A percentile compares a stretch with the other conserved stretches of the same genome.
These are phyloP conservation scores for Archaeoteleia sp. DNA, from an alignment of 2,888 invertebrate genomes.

Conservation along the genomic window DNA sequence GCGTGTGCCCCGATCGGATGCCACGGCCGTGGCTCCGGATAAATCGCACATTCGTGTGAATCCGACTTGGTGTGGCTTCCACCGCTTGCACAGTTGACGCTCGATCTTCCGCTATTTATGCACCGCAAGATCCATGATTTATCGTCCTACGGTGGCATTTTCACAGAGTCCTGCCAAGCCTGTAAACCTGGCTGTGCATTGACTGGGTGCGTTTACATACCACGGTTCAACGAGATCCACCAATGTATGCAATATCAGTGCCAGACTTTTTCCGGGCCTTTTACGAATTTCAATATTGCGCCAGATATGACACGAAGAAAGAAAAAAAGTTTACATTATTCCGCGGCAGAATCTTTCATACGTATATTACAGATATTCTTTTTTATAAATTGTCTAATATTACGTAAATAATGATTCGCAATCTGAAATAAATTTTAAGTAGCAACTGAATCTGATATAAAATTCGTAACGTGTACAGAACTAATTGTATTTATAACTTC, in stretches of 20 bases:
- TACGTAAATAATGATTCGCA: too few relatives aligned
- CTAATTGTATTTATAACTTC: too few relatives aligned
- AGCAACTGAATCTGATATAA: too few relatives aligned
- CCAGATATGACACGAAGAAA: constrained; percentile 10
- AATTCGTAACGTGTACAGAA: too few relatives aligned
- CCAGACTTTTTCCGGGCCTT: constrained; percentile 29
- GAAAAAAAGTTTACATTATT: too few relatives aligned
- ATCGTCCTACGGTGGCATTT: constrained; percentile 43
- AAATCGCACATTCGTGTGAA: constrained; percentile 40
- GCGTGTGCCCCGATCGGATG: constrained; percentile 30
- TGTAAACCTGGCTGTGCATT: constrained; percentile 25
- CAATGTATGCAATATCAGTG: constrained; percentile 35
- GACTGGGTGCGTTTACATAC: constrained; percentile 32
- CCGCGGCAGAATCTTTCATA: constrained; percentile 11
- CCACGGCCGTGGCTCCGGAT: constrained; percentile 23
- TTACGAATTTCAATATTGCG: constrained; percentile 31
- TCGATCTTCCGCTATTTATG: constrained; percentile 58
- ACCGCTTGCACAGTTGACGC: constrained; percentile 41
- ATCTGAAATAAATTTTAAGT: too few relatives aligned
- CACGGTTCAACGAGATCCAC: constrained; percentile 17
- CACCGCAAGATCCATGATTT: constrained; percentile 56
- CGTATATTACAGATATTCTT: constrained; percentile 5
- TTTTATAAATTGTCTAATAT: constrained; percentile 7
- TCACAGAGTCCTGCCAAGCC: constrained; percentile 23
- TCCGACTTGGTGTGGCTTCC: constrained; percentile 29